Percentiles rank a stretch among this genome's conserved stretches.
Evolutionary conservation across 1,140 invertebrate genomes (phyloP).

Genomic region (Drosophila littoralis): DNA sequence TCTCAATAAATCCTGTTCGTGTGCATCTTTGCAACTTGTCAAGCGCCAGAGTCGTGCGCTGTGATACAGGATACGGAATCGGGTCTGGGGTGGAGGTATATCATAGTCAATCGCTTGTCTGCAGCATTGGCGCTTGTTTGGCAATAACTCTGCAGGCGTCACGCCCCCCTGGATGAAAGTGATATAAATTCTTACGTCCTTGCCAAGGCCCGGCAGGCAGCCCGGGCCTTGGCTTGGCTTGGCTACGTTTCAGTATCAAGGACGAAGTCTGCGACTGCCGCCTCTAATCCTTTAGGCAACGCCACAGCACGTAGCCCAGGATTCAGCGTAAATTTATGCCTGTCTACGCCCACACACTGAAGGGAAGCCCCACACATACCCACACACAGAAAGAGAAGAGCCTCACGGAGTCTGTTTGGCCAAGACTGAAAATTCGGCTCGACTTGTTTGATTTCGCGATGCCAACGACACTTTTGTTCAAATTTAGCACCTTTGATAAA

Average conservation of each 20-base stretch:
- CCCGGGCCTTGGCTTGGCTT: constrained; percentile 5
- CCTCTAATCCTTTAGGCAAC: constrained; percentile 69
- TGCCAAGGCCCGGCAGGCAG: background rate
- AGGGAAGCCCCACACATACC: background rate
- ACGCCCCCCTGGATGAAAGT: constrained; percentile 23
- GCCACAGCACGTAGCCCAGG: constrained; percentile 60
- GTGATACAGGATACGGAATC: background rate
- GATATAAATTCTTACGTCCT: constrained; percentile 23
- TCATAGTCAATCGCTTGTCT: constrained; percentile 25
- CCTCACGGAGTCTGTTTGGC: constrained; percentile 16
- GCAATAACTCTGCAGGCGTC: constrained; percentile 33
- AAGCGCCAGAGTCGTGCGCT: too few species aligned
- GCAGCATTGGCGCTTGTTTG: constrained; percentile 7
- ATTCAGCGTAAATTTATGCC: constrained; percentile 65
- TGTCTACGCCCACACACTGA: constrained; percentile 44
- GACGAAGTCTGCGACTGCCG: constrained; percentile 37
- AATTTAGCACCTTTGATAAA: constrained; percentile 79
- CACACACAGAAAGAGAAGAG: background rate
- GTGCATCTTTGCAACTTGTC: background rate
- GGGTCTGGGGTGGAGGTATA: background rate
- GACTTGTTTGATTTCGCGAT: constrained; percentile 72
- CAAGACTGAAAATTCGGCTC: constrained; percentile 30
- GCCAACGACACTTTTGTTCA: constrained; percentile 69
- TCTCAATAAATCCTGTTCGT: too few species aligned
- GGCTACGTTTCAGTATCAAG: constrained; percentile 28